Base-by-base conservation (phyloP, 2,113 vertebrate genomes). In the Petrocephalus microphthalmus region DNA sequence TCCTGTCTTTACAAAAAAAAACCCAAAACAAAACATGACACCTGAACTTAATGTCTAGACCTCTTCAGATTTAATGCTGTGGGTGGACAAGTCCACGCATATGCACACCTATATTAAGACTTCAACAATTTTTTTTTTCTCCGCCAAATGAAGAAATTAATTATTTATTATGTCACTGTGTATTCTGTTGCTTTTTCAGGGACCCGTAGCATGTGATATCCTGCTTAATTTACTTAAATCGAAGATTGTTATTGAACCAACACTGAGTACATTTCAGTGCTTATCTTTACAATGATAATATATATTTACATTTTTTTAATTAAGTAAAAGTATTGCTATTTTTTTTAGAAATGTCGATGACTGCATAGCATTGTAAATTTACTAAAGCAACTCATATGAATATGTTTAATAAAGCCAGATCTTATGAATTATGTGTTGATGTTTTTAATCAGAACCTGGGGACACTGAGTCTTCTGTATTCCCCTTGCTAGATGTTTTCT, bases 401-500 rank as follows among this genome's bases (percentile, higher is more conserved):
- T 10, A 53, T 10, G 5, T 53, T 15, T 10, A 7, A 53, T 53
- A 15, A 53, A 53, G 29, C 33, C 29, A 42, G 71, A 6, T 78
- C 33, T 37, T 78, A 13, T 42, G 71, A 78, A 42, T 25, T 42
- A 78, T 42, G 33, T 42, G 33, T 42, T 78, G 71, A 42, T 78
- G 71, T 42, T 37, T 74, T 78, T 33, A 15, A 78, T 78, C 15
- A 42, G 71, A 78, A 42, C 71, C 29, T 42, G 10, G 19, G 13
- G 57, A 90, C 92, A 90, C 37, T 84, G 47, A 52, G 8, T 78
- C 87, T n/a, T 92, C 29, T 82, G 4, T 88, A 45, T 89, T 54
- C 64, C 19, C 88, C 87, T 54, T 90, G 89, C 93, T 94, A 99
- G 98, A 99, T 99, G 98, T 99, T 99, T 95, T 99, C 98, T n/a